Evolutionary conservation across 2,113 vertebrate genomes (phyloP).

Genomic region (Bombycilla garrulus): DNA sequence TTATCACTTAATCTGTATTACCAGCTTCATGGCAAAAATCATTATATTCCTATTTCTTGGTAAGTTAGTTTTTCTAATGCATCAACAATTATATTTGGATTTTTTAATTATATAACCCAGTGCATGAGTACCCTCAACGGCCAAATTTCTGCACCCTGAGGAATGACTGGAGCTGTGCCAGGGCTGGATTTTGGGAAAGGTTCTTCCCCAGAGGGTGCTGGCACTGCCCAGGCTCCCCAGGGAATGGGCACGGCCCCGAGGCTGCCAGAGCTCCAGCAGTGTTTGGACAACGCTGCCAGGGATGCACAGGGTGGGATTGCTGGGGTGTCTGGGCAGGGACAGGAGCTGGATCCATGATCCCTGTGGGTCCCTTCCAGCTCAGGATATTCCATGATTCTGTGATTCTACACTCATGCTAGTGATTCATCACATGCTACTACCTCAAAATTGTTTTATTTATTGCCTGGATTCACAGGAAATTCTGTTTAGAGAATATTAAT

Average conservation of each 20-base stretch:
- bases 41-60: background rate
- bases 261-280: background rate
- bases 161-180: fast-evolving
- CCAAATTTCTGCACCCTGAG: background rate
- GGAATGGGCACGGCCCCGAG: background rate
- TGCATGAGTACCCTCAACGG: background rate
- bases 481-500: background rate
- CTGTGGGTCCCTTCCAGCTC: fast-evolving
- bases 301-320: background rate
- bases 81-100: background rate
- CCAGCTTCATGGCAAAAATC: background rate
- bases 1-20: background rate
- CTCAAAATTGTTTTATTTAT: background rate
- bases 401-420: background rate
- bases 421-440: background rate
- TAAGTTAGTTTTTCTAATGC: background rate
- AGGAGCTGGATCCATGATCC: fast-evolving
- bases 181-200: background rate
- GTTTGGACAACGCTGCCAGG: fast-evolving
- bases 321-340: fast-evolving
- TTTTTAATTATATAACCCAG: background rate
- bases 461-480: background rate
- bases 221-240: background rate
- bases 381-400: background rate
- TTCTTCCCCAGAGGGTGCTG: background rate